A percentile compares a stretch with the other conserved stretches of the same genome.
Evolutionary conservation across 2,888 invertebrate genomes (phyloP).

Genomic region (Esperia sulphurella): DNA sequence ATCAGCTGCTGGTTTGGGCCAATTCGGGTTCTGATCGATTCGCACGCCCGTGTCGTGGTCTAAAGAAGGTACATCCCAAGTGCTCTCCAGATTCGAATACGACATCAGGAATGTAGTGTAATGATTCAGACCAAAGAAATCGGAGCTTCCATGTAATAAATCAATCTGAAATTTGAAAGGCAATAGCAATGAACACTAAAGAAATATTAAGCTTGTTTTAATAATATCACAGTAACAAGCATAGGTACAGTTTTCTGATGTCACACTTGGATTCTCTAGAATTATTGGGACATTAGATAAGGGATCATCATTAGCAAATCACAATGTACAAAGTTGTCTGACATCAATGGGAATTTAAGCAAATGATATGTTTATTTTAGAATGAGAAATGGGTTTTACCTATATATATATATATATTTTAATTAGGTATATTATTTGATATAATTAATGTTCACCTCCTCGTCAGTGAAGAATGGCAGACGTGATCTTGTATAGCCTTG

Average conservation of each 20-base stretch:
- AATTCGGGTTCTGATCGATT: slow-evolving; percentile 49
- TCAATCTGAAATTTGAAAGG: slow-evolving; percentile 41
- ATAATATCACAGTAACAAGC: too few species aligned
- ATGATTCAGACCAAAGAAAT: slow-evolving; percentile 81
- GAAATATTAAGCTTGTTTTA: too few species aligned
- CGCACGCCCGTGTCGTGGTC: slow-evolving; percentile 60
- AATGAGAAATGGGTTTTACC: too few species aligned
- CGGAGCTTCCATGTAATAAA: slow-evolving; percentile 61
- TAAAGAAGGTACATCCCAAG: slow-evolving; percentile 49
- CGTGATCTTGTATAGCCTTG: slow-evolving; percentile 71
- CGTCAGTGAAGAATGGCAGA: slow-evolving; percentile 64
- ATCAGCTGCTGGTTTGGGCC: slow-evolving; percentile 61
- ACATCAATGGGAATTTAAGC: too few species aligned
- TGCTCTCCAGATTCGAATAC: slow-evolving; percentile 43
- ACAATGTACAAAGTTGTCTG: too few species aligned
- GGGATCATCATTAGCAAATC: too few species aligned
- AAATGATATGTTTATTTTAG: too few species aligned
- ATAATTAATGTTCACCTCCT: slow-evolving; percentile 55
- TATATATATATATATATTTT: too few species aligned
- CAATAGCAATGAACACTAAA: not conserved
- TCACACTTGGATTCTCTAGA: too few species aligned
- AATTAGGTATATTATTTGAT: too few species aligned
- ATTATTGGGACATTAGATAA: too few species aligned
- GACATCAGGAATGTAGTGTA: slow-evolving; percentile 72
- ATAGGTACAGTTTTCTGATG: too few species aligned